Conservation (phyloP, 2,113 vertebrate genomes). For the Suricata suricatta region DNA sequence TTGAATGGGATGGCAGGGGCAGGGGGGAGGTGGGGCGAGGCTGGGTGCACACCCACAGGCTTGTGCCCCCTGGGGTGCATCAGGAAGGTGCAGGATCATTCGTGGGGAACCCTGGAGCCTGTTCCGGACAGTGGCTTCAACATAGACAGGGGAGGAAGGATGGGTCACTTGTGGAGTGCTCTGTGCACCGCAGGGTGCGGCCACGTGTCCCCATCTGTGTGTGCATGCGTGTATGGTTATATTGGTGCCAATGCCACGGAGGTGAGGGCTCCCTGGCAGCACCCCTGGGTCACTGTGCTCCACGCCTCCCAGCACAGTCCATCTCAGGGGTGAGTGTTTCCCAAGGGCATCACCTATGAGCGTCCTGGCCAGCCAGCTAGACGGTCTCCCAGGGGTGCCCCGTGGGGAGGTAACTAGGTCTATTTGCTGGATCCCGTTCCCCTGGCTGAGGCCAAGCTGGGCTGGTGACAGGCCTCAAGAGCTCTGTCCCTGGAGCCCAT, state of each 20-base stretch:
- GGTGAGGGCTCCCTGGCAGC: not conserved
- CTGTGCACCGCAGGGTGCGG: not conserved
- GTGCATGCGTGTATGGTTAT: not conserved
- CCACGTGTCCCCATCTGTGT: not conserved
- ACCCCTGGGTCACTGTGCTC: accelerated
- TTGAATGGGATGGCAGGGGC: not conserved
- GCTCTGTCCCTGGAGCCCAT: not conserved
- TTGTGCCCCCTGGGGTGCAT: not conserved
- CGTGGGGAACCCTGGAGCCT: not conserved
- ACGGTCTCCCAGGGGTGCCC: accelerated
- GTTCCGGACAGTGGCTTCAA: not conserved
- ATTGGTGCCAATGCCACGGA: accelerated
- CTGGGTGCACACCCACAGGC: accelerated
- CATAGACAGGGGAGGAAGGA: too few species aligned
- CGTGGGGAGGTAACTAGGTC: not conserved
- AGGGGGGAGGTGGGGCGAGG: accelerated
- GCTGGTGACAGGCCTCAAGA: not conserved
- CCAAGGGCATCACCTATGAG: accelerated
- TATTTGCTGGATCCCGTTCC: not conserved
- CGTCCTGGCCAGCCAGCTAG: not conserved
- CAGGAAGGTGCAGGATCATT: not conserved
- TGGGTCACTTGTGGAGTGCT: not conserved
- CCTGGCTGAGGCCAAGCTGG: not conserved
- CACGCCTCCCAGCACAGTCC: not conserved
- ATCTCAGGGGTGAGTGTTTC: not conserved